These are phyloP conservation scores for Orchestia grillus DNA, from an alignment of 1,140 invertebrate genomes.

Conservation along the genomic window DNA sequence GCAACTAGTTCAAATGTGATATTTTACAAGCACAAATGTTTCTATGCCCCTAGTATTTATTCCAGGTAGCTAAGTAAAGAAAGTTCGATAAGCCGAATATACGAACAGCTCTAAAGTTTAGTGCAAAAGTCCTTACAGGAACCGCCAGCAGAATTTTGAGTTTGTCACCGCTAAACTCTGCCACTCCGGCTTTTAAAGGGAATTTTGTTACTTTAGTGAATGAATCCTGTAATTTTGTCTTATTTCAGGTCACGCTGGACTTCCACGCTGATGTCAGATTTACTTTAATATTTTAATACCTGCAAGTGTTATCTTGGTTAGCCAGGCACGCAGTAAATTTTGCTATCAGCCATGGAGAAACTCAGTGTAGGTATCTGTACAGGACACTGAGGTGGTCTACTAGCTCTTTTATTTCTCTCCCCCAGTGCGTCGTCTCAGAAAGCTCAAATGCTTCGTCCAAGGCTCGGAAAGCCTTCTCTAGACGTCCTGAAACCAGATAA, in stretches of 20 bases:
- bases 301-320: neutral
- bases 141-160: too few relatives aligned
- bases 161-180: too few relatives aligned
- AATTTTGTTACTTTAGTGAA: neutral
- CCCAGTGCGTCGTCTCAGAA: neutral
- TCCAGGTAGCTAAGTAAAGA: too few relatives aligned
- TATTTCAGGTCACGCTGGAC: neutral
- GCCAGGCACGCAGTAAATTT: neutral
- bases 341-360: neutral
- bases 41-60: too few relatives aligned
- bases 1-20: too few relatives aligned
- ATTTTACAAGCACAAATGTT: too few relatives aligned
- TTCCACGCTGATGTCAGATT: neutral
- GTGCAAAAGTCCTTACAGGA: too few relatives aligned
- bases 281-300: neutral
- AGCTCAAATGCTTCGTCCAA: neutral
- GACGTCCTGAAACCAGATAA: neutral
- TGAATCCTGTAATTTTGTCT: neutral
- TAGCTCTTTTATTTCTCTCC: neutral
- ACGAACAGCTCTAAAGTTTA: too few relatives aligned
- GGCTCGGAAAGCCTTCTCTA: neutral
- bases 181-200: neutral
- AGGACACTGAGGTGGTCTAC: neutral
- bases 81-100: too few relatives aligned
- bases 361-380: neutral